Conservation (phyloP, 2,113 vertebrate genomes). For the Crotalus tigris region DNA sequence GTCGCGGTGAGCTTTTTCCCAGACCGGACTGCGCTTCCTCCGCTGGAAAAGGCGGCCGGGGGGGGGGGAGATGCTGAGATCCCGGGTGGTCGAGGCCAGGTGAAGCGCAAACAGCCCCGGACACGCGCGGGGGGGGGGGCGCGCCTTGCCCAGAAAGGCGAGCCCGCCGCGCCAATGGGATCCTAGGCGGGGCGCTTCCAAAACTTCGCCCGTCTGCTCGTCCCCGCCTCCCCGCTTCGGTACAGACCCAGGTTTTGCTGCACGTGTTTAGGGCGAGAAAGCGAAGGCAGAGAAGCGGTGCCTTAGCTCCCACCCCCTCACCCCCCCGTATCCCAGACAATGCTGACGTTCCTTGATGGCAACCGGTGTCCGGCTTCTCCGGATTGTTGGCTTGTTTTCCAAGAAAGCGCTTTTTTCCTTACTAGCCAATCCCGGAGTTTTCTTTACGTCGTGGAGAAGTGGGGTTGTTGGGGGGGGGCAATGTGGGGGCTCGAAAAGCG, state of each 20-base stretch:
- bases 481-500: not conserved
- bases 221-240: constrained; percentile 43
- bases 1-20: not conserved
- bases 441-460: not conserved
- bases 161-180: not conserved
- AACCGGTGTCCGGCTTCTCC: not conserved
- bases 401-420: not conserved
- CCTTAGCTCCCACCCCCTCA: rapidly evolving
- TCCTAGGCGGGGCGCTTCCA: not conserved
- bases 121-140: rapidly evolving
- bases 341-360: not conserved
- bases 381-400: not conserved
- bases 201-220: constrained; percentile 33
- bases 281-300: not conserved
- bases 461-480: not conserved
- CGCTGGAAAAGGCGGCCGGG: not conserved
- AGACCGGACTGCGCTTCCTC: not conserved
- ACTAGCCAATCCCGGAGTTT: not conserved
- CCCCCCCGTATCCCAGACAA: not conserved
- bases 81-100: not conserved
- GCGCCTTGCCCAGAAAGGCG: not conserved
- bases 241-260: not conserved
- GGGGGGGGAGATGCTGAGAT: not conserved
- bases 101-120: not conserved
- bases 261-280: too few relatives aligned